Percentiles rank a stretch among this genome's conserved stretches.
These are phyloP conservation scores for Trachelus troglodyta DNA, from an alignment of 2,888 invertebrate genomes.

Conservation along the genomic window DNA sequence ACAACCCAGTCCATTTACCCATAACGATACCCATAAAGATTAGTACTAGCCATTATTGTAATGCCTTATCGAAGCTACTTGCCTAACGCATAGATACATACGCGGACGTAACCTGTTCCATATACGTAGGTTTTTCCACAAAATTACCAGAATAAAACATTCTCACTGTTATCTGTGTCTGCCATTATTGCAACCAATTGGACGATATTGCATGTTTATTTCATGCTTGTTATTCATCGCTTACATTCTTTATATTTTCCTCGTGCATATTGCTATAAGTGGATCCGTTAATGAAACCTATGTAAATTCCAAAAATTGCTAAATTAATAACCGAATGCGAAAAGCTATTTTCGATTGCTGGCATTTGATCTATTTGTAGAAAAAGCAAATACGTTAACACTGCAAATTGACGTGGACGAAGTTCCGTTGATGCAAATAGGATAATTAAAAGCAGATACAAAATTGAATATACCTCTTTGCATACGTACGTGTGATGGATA, in stretches of 20 bases:
- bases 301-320: not conserved
- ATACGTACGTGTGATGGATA: not conserved
- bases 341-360: not conserved
- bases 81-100: constrained; percentile 1
- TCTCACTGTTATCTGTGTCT: not conserved
- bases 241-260: not conserved
- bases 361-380: not conserved
- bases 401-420: not conserved
- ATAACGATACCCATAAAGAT: constrained; percentile 23
- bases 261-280: not conserved
- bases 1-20: constrained; percentile 19
- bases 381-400: not conserved
- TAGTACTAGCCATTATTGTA: constrained; percentile 23
- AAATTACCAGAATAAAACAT: not conserved
- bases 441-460: not conserved
- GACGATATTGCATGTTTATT: not conserved
- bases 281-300: not conserved
- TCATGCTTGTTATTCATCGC: not conserved
- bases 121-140: not conserved
- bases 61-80: constrained; percentile 19
- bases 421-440: not conserved
- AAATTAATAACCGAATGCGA: not conserved
- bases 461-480: not conserved
- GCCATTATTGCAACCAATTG: not conserved
- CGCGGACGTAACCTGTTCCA: not conserved